phyloP scores from a whole-genome alignment of 2,797 vertebrate genomes.

The Spondyliosoma cantharus region DNA sequence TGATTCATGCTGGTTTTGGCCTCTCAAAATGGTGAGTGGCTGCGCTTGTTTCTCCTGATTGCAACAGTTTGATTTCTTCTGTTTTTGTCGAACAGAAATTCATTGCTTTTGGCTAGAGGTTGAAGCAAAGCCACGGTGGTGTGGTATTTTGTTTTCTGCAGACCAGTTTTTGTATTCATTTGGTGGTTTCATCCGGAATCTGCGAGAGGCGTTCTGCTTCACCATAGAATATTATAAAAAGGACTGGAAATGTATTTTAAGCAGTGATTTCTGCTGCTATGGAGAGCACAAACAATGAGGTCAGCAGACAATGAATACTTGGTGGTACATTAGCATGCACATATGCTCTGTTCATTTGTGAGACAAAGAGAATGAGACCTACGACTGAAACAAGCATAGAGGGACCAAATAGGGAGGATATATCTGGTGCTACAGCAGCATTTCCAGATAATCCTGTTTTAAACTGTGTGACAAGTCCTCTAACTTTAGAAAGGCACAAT shows the following conservation, averaged over 20 bases:
- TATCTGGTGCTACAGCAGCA: background rate
- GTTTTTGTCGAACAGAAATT: constrained; percentile 45
- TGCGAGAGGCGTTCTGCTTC: constrained; percentile 50
- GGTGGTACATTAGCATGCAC: constrained; percentile 8
- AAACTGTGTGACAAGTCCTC: background rate
- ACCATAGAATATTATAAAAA: constrained; percentile 63
- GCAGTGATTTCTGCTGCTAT: constrained; percentile 41
- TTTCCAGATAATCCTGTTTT: too few relatives aligned
- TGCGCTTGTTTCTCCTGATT: constrained; percentile 48
- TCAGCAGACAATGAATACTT: constrained; percentile 31
- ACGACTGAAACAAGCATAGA: background rate
- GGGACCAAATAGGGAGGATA: background rate
- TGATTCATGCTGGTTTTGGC: constrained; percentile 45
- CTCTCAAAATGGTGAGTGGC: constrained; percentile 72
- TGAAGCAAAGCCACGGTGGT: constrained; percentile 30
- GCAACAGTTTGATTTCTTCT: constrained; percentile 36
- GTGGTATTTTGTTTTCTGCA: constrained; percentile 60
- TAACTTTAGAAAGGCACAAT: background rate
- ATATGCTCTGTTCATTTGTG: constrained; percentile 10
- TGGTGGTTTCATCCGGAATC: constrained; percentile 66
- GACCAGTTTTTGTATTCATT: constrained; percentile 60
- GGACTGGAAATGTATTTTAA: constrained; percentile 47
- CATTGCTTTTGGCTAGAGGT: constrained; percentile 52
- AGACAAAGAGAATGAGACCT: background rate
- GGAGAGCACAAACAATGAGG: constrained; percentile 51